These are phyloP conservation scores for Spilogale gracilis DNA, from an alignment of 2,113 vertebrate species.

Conservation along the genomic window DNA sequence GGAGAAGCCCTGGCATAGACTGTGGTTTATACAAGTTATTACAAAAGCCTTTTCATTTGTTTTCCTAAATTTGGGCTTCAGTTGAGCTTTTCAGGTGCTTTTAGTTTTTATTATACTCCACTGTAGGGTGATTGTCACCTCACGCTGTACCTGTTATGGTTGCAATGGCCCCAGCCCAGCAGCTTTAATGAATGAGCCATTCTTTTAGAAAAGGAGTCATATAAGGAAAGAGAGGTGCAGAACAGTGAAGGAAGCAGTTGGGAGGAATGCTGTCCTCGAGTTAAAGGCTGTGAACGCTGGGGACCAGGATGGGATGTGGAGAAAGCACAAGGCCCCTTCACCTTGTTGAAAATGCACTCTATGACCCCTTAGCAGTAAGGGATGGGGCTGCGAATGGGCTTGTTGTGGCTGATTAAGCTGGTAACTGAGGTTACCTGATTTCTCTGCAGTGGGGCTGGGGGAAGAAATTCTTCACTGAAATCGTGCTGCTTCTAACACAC, in stretches of 20 bases:
- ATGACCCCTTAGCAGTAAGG: background rate
- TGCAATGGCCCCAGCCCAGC: background rate
- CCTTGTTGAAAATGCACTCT: background rate
- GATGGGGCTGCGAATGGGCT: background rate
- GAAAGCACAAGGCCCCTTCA: background rate
- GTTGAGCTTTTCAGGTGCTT: background rate
- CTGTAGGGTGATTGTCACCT: background rate
- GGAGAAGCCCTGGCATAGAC: background rate
- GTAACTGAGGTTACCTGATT: background rate
- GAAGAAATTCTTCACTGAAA: conserved; percentile 60
- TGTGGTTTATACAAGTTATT: background rate
- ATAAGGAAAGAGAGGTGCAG: background rate
- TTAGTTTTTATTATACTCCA: background rate
- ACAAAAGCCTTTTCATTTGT: background rate
- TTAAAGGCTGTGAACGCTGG: background rate
- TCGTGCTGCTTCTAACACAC: background rate
- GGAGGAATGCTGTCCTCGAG: background rate
- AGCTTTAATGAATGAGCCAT: background rate
- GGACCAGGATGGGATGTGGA: background rate
- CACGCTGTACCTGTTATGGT: background rate
- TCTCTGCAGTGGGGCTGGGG: background rate
- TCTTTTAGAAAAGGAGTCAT: background rate
- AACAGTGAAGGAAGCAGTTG: background rate
- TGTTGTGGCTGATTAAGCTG: background rate
- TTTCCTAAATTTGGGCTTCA: background rate